A percentile compares a stretch with the other conserved stretches of the same genome.
These are phyloP conservation scores for Achatina immaculata DNA, from an alignment of 1,140 invertebrate species.

Conservation along the genomic window DNA sequence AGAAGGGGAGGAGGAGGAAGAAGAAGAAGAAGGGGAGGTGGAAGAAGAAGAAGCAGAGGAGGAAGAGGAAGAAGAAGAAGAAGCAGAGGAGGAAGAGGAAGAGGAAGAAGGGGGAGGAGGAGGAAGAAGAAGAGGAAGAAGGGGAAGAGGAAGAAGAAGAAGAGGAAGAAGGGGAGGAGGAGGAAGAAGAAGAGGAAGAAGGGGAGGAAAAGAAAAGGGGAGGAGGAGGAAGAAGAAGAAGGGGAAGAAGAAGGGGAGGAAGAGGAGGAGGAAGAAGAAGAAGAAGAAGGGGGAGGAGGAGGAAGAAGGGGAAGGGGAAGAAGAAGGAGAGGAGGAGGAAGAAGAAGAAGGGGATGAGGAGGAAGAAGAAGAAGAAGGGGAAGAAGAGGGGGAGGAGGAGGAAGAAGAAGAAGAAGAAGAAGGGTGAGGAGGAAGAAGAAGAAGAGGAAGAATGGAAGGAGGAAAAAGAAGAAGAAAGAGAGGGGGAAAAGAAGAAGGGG, in stretches of 20 bases:
- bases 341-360: not conserved
- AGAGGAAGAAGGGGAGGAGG: not conserved
- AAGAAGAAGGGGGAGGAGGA: not conserved
- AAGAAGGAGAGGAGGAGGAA: not conserved
- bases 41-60: not conserved
- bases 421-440: not conserved
- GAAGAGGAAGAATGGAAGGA: not conserved
- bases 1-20: not conserved
- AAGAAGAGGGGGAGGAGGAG: not conserved
- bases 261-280: not conserved
- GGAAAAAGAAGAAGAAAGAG: not conserved
- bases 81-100: no score
- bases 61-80: no score
- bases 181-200: not conserved
- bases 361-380: not conserved
- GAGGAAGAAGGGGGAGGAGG: not conserved
- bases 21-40: not conserved
- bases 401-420: not conserved
- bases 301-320: not conserved
- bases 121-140: not conserved
- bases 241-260: not conserved
- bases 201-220: not conserved
- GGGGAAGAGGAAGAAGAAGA: no score
- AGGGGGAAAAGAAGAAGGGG: not conserved
- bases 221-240: not conserved